phyloP scores from a whole-genome alignment of 1,140 invertebrate genomes.

The Caenorhabditis inopinata region DNA sequence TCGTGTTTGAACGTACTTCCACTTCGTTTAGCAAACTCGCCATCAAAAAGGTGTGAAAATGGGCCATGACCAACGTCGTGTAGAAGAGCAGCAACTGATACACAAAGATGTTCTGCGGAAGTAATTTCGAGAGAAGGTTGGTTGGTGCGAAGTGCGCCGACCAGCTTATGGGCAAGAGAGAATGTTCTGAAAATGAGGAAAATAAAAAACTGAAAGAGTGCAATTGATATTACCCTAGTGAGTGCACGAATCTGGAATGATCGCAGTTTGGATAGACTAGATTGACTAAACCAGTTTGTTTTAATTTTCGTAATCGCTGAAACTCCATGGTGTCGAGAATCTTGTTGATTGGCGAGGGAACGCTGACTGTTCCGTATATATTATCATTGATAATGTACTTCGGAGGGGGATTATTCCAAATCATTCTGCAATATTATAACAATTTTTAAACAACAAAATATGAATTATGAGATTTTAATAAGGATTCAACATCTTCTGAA shows the following conservation, averaged over 20 bases:
- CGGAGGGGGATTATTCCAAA: neutral
- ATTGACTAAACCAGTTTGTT: constrained; percentile 31
- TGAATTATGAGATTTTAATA: too few species aligned
- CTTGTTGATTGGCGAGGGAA: neutral
- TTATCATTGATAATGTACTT: constrained; percentile 9
- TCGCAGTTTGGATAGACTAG: constrained; percentile 43
- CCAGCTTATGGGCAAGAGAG: constrained; percentile 38
- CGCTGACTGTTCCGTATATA: neutral
- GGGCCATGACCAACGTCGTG: constrained; percentile 53
- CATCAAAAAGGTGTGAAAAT: constrained; percentile 47
- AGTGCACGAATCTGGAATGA: constrained; percentile 45
- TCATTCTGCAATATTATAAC: neutral
- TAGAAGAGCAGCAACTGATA: constrained; percentile 43
- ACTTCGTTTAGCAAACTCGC: constrained; percentile 17
- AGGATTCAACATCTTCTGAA: too few species aligned
- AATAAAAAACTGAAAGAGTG: neutral
- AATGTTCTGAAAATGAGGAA: constrained; percentile 35
- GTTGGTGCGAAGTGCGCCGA: neutral
- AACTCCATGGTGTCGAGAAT: constrained; percentile 37
- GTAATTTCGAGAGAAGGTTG: constrained; percentile 38
- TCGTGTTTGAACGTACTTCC: constrained; percentile 32
- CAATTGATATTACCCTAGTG: constrained; percentile 34
- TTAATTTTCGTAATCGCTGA: constrained; percentile 42
- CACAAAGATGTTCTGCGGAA: constrained; percentile 39
- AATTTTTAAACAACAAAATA: neutral